A percentile compares a stretch with the other conserved stretches of the same genome.
Evolutionary conservation across 2,113 vertebrate genomes (phyloP).

Genomic region (Pitta sordida): DNA sequence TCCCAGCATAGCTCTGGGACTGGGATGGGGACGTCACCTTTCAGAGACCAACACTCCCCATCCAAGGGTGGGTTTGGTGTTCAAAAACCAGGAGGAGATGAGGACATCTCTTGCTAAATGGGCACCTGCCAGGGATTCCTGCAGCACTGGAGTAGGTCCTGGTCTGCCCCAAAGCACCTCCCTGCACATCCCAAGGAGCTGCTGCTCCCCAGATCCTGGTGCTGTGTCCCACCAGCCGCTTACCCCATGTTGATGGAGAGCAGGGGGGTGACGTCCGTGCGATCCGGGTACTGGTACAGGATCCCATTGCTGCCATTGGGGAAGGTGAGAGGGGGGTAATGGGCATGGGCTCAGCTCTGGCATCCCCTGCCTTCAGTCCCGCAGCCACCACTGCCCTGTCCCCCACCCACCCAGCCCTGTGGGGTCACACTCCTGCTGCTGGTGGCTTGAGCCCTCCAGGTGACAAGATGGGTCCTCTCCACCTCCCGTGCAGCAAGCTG

Average conservation of each 20-base stretch:
- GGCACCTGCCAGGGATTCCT: not conserved
- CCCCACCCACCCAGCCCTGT: rapidly evolving
- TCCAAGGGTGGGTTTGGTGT: not conserved
- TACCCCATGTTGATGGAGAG: constrained; percentile 95
- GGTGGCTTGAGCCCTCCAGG: not conserved
- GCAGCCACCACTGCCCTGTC: not conserved
- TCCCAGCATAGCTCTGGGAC: not conserved
- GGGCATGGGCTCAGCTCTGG: not conserved
- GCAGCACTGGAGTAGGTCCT: rapidly evolving
- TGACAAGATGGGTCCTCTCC: not conserved
- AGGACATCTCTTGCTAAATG: not conserved
- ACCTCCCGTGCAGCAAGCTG: not conserved
- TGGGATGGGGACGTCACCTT: not conserved
- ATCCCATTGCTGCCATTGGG: constrained; percentile 81
- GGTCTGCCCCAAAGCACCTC: not conserved
- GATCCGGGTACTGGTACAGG: constrained; percentile 90
- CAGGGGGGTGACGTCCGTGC: constrained; percentile 84
- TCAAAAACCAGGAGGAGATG: not conserved
- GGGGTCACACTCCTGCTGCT: not conserved
- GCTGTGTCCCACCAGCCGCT: not conserved
- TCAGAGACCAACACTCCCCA: not conserved
- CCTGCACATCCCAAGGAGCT: not conserved
- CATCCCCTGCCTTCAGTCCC: not conserved
- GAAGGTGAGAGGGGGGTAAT: not conserved
- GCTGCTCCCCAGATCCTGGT: not conserved